phyloP scores from a whole-genome alignment of 2,797 vertebrate genomes.

The Pseudopleuronectes americanus region DNA sequence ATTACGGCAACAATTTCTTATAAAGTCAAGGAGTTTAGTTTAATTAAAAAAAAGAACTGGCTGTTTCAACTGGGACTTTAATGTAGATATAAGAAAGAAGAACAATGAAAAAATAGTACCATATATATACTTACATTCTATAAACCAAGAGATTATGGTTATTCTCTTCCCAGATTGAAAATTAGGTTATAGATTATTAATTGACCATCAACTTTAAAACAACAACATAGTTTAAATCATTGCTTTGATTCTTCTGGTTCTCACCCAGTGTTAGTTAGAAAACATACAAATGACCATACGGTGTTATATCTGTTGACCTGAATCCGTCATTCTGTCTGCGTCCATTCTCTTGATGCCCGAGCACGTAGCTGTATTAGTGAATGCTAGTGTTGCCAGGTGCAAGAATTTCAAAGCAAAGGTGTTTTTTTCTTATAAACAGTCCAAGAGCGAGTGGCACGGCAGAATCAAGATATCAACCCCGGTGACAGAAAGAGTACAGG shows the following conservation, averaged over 20 bases:
- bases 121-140: too few species aligned
- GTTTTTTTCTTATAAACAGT: constrained; percentile 38
- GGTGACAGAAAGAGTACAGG: constrained; percentile 54
- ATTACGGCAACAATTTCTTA: not conserved
- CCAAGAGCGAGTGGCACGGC: not conserved
- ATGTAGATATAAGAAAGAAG: too few species aligned
- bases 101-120: too few species aligned
- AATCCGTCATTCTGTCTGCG: constrained; percentile 28
- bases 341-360: constrained; percentile 20
- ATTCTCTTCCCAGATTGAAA: too few species aligned
- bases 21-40: too few species aligned
- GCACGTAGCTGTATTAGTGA: not conserved
- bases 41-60: too few species aligned
- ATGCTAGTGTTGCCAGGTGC: constrained; percentile 34
- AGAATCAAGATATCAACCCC: constrained; percentile 61
- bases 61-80: too few species aligned
- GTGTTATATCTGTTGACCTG: constrained; percentile 12
- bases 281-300: constrained; percentile 23
- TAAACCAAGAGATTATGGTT: too few species aligned
- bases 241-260: too few species aligned
- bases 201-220: too few species aligned
- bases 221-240: too few species aligned
- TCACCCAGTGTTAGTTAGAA: not conserved
- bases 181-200: too few species aligned
- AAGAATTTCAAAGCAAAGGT: constrained; percentile 33